A percentile compares a stretch with the other conserved stretches of the same genome.
These are phyloP conservation scores for Oopsacas minuta DNA, from an alignment of 37 sponge, comb jelly and placozoan species.

Conservation along the genomic window DNA sequence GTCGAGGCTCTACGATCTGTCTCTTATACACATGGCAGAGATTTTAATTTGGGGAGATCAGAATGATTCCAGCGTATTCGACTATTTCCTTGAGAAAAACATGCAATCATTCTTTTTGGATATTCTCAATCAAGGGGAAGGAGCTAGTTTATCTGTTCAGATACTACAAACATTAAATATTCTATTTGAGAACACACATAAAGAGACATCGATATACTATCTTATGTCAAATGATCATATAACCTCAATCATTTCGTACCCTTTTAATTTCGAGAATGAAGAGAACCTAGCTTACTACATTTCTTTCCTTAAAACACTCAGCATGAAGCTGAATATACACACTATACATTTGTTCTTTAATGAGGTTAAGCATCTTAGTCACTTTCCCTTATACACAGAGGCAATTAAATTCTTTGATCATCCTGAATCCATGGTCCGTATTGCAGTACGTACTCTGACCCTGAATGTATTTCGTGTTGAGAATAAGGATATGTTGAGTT, in stretches of 20 bases:
- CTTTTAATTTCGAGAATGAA: conserved; percentile 90
- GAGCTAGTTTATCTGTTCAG: conserved; percentile 61
- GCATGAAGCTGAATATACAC: conserved; percentile 84
- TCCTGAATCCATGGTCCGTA: conserved; percentile 94
- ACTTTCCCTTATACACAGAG: conserved; percentile 97
- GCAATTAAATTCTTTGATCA: conserved; percentile 98
- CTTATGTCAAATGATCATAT: conserved; percentile 96
- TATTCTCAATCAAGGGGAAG: conserved; percentile 63
- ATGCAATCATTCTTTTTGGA: conserved; percentile 79
- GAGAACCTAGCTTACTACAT: conserved; percentile 98
- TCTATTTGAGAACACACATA: conserved; percentile 89
- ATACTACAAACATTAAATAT: conserved; percentile 96
- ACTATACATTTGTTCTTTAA: conserved; percentile 98
- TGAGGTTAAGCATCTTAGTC: conserved; percentile 92
- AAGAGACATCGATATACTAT: conserved; percentile 92
- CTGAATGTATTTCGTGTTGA: conserved; percentile 90
- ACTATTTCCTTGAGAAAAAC: conserved; percentile 94
- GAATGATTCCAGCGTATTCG: conserved; percentile 90
- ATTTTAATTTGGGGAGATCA: conserved; percentile 99
- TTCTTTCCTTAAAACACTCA: conserved; percentile 96
- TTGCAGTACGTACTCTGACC: conserved; percentile 91
- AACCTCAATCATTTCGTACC: conserved; percentile 85
- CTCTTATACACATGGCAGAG: no score
- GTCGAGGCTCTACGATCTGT: conserved; percentile 90
- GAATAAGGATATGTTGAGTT: conserved; percentile 49